Conservation (phyloP, 1,140 invertebrate genomes). For the Lepidurus apus region DNA sequence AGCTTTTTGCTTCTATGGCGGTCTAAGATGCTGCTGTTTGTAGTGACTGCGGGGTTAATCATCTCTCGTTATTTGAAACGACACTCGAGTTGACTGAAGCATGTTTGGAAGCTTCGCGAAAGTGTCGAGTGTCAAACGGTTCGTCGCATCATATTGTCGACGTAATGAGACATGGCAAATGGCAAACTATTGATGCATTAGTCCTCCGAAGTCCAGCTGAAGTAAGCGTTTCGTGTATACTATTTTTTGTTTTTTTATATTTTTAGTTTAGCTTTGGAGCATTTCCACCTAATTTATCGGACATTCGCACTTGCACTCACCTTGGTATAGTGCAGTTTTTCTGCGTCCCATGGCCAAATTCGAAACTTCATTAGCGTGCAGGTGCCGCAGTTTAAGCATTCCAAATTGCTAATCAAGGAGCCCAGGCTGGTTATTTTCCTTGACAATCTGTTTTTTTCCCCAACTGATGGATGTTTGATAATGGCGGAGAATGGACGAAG, state of each 20-base stretch:
- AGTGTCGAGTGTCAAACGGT: background rate
- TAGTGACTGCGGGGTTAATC: background rate
- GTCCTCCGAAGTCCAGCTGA: background rate
- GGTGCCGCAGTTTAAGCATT: slow-evolving; percentile 5
- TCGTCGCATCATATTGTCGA: slow-evolving; percentile 1
- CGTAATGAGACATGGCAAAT: slow-evolving; percentile 22
- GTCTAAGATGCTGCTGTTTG: background rate
- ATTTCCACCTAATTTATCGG: background rate
- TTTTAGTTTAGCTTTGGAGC: background rate
- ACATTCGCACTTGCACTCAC: background rate
- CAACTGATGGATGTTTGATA: slow-evolving; percentile 13
- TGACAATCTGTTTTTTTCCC: background rate
- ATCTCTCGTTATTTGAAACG: slow-evolving; percentile 12
- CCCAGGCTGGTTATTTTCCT: background rate
- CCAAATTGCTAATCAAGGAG: slow-evolving; percentile 5
- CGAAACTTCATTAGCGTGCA: background rate
- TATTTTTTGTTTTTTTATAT: no score
- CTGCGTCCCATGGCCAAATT: background rate
- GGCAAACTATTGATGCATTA: slow-evolving; percentile 6
- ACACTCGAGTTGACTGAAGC: background rate
- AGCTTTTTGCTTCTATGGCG: background rate
- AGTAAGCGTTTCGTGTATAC: background rate
- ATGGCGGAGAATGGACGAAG: background rate
- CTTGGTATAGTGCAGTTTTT: background rate
- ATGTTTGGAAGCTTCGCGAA: background rate